Evolutionary conservation across 2,888 invertebrate species (phyloP).

Genomic region (Spilosoma lubricipeda): DNA sequence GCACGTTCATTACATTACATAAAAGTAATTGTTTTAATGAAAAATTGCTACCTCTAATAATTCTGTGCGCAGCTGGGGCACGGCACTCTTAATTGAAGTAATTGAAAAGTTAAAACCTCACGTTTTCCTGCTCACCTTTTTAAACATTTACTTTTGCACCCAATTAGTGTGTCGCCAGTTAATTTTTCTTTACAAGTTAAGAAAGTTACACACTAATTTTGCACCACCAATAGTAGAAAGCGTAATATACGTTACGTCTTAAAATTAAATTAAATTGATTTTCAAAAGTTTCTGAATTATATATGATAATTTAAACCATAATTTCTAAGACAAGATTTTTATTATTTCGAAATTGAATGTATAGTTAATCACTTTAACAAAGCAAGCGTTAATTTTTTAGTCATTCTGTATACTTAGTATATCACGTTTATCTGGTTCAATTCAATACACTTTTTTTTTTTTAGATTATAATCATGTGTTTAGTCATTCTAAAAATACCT

Average conservation of each 20-base stretch:
- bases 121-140: conserved; percentile 75
- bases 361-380: too few relatives aligned
- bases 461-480: too few relatives aligned
- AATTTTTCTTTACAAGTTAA: conserved; percentile 65
- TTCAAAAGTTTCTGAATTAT: too few relatives aligned
- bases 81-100: conserved; percentile 77
- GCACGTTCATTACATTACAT: conserved; percentile 41
- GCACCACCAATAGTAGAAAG: too few relatives aligned
- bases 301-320: too few relatives aligned
- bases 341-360: too few relatives aligned
- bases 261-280: not conserved
- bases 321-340: too few relatives aligned
- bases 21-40: conserved; percentile 45
- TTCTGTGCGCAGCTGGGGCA: conserved; percentile 58
- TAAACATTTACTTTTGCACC: conserved; percentile 83
- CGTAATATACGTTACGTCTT: too few relatives aligned
- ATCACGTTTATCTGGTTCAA: not conserved
- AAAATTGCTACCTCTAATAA: conserved; percentile 57
- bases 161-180: conserved; percentile 77
- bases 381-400: too few relatives aligned
- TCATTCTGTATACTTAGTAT: too few relatives aligned
- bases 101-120: conserved; percentile 81
- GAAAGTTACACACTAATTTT: conserved; percentile 35
- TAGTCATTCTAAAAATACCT: not conserved
- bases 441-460: too few relatives aligned